Evolutionary conservation across 2,113 vertebrate genomes (phyloP).

Genomic region (Puma concolor): DNA sequence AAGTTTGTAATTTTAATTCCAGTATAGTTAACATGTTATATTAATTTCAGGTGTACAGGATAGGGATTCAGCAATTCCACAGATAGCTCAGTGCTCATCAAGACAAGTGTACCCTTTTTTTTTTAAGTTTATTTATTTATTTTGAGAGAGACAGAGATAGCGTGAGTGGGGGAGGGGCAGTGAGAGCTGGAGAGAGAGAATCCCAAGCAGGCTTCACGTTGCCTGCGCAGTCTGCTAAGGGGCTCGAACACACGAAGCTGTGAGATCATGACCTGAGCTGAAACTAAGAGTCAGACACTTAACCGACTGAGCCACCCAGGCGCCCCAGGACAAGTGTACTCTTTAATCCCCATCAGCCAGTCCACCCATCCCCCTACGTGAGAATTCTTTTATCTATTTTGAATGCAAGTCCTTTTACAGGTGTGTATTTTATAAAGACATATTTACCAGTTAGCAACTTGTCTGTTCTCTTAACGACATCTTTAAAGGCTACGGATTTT

Average conservation of each 20-base stretch:
- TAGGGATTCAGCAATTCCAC: not conserved
- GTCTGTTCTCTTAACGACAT: not conserved
- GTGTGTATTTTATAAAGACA: not conserved
- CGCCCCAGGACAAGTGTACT: too few species aligned
- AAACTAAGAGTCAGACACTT: too few species aligned
- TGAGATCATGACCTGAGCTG: too few species aligned
- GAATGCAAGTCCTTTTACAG: not conserved
- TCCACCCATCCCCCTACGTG: not conserved
- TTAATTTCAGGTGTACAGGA: not conserved
- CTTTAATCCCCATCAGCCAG: not conserved
- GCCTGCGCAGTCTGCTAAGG: too few species aligned
- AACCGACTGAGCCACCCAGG: too few species aligned
- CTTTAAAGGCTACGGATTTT: conserved; percentile 21
- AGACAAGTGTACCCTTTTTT: not conserved
- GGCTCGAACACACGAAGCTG: too few species aligned
- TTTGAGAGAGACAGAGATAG: too few species aligned
- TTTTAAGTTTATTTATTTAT: too few species aligned
- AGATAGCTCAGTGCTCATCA: not conserved
- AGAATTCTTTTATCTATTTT: not conserved
- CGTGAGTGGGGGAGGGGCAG: too few species aligned
- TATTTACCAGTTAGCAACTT: not conserved
- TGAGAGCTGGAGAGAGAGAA: too few species aligned
- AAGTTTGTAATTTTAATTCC: not conserved
- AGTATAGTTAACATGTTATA: not conserved
- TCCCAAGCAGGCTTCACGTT: too few species aligned